Evolutionary conservation across 2,888 invertebrate species (phyloP), one percentile per base, ranked within the genome.

Genomic region (Yponomeuta sedellus): DNA sequence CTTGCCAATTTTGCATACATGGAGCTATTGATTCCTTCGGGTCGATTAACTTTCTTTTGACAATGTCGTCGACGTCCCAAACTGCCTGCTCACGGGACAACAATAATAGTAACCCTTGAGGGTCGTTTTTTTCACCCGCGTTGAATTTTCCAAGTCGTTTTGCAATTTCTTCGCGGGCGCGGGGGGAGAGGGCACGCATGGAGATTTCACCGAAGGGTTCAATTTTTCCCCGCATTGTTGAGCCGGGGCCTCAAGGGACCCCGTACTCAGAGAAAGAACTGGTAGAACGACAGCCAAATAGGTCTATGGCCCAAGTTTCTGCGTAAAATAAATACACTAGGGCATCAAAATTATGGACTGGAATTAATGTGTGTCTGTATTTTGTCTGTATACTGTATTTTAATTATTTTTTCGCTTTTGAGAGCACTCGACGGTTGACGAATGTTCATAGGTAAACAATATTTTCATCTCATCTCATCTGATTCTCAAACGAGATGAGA

Each of bases 131-230:
- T 52, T 52, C 44, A 52, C 44, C 44, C 44, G 44, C 16, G 16
- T 52, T 16, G 39, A 63, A 63, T 44, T 44, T 44, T 63, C 44
- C 63, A 44, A 40, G n/a, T 63, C 44, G 40, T 63, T 63, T 44
- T 25, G 22, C 63, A 40, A 40, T 34, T 28, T n/a, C 16, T 2
- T 58, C 20, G 20, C 20, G 8, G 58, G n/a, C 34, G 11, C 20
- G 58, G 19, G 34, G 19, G 28, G n/a, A 19, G 28, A 10, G 19
- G 59, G 58, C 65, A 39, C 66, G n/a, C 44, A 66, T 59, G 66
- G 25, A 66, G 80, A 83, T 80, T 79, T 76, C 76, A 52, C 75
- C 69, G 69, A 72, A 73, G 76, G 78, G 78, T 79, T 75, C 80
- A 77, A 77, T 78, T 75, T 75, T 72, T 73, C 59, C 63, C 75